These are phyloP conservation scores for Xiphias gladius DNA, from an alignment of 2,113 vertebrate species.

Conservation along the genomic window DNA sequence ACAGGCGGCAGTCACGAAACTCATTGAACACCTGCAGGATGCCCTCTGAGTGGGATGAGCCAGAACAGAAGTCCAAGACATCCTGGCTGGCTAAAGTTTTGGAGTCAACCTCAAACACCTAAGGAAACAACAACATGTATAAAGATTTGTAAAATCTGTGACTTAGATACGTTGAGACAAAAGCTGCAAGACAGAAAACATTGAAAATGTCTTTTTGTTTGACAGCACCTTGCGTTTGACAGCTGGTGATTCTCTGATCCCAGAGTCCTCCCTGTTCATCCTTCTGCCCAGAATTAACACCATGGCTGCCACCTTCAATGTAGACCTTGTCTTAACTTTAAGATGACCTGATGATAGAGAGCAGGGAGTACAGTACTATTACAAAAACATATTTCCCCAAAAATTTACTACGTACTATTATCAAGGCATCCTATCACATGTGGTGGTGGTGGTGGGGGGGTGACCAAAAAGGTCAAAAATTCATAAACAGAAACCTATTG, in stretches of 20 bases:
- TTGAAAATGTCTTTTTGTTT: background rate
- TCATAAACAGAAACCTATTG: slow-evolving; percentile 16
- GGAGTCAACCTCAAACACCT: slow-evolving; percentile 97
- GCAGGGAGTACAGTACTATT: background rate
- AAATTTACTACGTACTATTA: background rate
- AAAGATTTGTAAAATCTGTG: background rate
- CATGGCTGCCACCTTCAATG: slow-evolving; percentile 89
- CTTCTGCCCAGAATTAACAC: slow-evolving; percentile 98
- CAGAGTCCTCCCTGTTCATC: slow-evolving; percentile 94
- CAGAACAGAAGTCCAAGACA: slow-evolving; percentile 95
- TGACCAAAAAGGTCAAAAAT: background rate
- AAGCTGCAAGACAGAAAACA: background rate
- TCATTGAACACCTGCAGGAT: slow-evolving; percentile 98
- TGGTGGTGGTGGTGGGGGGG: background rate
- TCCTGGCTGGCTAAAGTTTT: slow-evolving; percentile 90
- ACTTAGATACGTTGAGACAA: background rate
- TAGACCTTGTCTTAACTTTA: slow-evolving; percentile 24
- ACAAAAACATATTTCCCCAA: background rate
- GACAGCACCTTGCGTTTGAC: slow-evolving; percentile 93
- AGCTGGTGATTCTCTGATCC: slow-evolving; percentile 93
- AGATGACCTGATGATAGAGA: slow-evolving; percentile 44
- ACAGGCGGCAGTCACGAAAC: slow-evolving; percentile 93
- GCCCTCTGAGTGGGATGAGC: slow-evolving; percentile 94
- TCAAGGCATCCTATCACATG: background rate
- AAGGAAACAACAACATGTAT: slow-evolving; percentile 54